A percentile compares a stretch with the other conserved stretches of the same genome.
Conservation (phyloP, 2,888 invertebrate species). For the Vandiemenella viatica region DNA sequence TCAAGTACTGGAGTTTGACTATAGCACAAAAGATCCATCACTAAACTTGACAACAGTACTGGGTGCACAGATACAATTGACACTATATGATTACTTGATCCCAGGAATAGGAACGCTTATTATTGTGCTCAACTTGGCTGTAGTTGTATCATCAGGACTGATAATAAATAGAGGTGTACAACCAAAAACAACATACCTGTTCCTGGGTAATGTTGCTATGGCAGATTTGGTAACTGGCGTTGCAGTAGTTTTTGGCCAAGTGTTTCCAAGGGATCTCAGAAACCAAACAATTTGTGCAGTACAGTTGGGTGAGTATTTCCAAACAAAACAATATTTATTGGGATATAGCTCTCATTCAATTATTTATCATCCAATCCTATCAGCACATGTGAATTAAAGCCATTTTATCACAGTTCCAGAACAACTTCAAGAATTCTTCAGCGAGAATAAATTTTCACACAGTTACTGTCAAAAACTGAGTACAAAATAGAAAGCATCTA, state of each 20-base stretch:
- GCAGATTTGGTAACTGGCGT: constrained; percentile 47
- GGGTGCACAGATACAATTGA: constrained; percentile 3
- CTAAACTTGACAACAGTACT: constrained; percentile 1
- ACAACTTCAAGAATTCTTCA: too few species aligned
- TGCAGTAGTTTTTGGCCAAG: constrained; percentile 38
- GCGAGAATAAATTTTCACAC: too few species aligned
- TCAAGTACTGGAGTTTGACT: neutral
- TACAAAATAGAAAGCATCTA: too few species aligned
- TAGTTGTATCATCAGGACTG: constrained; percentile 50
- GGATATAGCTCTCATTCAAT: too few species aligned
- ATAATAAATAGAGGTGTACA: constrained; percentile 37
- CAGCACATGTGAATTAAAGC: too few species aligned
- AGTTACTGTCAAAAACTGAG: too few species aligned
- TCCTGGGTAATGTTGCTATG: constrained; percentile 48
- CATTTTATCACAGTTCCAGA: too few species aligned
- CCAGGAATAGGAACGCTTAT: constrained; percentile 26
- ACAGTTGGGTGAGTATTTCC: constrained; percentile 27
- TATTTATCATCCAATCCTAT: too few species aligned
- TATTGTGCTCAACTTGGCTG: constrained; percentile 40
- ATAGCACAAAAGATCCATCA: neutral
- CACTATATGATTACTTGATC: constrained; percentile 8
- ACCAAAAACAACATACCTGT: constrained; percentile 45
- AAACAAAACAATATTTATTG: too few species aligned
- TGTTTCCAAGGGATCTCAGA: constrained; percentile 27
- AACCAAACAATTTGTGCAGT: constrained; percentile 29